A percentile compares a stretch with the other conserved stretches of the same genome.
Conservation (phyloP, 1,140 invertebrate species). For the Drosophila neocordata region DNA sequence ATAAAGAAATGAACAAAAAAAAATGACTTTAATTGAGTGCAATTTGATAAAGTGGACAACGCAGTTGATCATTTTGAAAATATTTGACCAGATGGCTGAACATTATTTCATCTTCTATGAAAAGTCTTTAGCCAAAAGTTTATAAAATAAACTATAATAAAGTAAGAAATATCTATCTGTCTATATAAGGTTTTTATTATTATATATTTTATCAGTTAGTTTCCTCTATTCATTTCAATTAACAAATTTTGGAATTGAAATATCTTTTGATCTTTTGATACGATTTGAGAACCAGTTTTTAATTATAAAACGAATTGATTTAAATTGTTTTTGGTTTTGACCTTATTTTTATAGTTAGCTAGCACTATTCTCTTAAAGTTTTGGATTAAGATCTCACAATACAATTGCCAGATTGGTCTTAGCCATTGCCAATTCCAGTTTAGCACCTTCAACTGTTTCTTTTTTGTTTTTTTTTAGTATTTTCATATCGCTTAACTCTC, state of each 20-base stretch:
- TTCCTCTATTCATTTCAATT: too few species aligned
- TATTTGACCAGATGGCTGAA: conserved; percentile 24
- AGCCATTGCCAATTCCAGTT: background rate
- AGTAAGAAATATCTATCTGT: too few species aligned
- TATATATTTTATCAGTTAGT: too few species aligned
- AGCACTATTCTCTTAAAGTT: conserved; percentile 18
- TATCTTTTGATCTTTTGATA: too few species aligned
- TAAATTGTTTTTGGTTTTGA: too few species aligned
- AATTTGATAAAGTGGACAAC: conserved; percentile 37
- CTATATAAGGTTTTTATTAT: too few species aligned
- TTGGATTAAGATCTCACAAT: background rate
- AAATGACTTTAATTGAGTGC: conserved; percentile 63
- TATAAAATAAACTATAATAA: too few species aligned
- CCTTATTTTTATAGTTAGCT: background rate
- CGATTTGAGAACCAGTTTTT: too few species aligned
- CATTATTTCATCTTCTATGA: too few species aligned
- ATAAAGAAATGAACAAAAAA: conserved; percentile 37
- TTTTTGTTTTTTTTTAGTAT: conserved; percentile 3
- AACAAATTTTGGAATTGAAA: too few species aligned
- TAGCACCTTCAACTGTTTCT: conserved; percentile 5
- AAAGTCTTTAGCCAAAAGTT: too few species aligned
- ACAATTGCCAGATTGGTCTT: background rate
- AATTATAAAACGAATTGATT: too few species aligned
- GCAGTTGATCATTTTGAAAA: conserved; percentile 48
- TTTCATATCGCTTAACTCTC: conserved; percentile 14